Evolutionary conservation across 2,113 vertebrate genomes (phyloP).

Genomic region (Tychaedon coryphoeus): DNA sequence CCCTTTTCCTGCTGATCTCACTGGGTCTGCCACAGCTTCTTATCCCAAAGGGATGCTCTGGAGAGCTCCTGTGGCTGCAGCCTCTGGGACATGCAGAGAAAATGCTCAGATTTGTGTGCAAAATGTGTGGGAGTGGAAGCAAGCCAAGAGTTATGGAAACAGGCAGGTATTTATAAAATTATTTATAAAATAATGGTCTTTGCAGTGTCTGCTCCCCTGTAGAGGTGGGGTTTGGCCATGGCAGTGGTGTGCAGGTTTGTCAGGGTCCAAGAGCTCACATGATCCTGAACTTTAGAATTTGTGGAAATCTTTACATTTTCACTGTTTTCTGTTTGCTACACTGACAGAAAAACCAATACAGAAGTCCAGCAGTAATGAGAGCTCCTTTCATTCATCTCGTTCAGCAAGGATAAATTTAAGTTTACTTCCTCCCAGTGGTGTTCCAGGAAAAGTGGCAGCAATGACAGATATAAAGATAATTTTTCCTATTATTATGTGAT

Average conservation of each 20-base stretch:
- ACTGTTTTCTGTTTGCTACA: background rate
- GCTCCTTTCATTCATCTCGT: background rate
- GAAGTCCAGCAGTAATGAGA: background rate
- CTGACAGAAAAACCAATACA: background rate
- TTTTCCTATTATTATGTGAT: background rate
- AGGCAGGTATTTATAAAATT: background rate
- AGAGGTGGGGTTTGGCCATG: background rate
- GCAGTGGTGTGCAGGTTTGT: rapidly evolving
- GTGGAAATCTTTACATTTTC: background rate
- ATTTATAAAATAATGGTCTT: too few relatives aligned
- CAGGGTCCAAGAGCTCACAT: background rate
- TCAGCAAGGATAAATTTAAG: background rate
- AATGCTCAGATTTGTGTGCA: background rate
- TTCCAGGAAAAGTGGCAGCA: background rate
- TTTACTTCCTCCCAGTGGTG: background rate
- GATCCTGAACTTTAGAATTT: background rate
- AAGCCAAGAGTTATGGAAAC: background rate
- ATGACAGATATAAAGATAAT: background rate
- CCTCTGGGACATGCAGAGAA: background rate
- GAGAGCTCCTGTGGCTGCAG: background rate
- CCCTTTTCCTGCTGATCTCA: background rate
- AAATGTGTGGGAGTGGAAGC: background rate
- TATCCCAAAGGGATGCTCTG: background rate
- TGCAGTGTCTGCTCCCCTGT: background rate
- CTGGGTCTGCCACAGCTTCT: background rate